phyloP scores from a whole-genome alignment of 2,888 invertebrate species.

The Sipha maydis region DNA sequence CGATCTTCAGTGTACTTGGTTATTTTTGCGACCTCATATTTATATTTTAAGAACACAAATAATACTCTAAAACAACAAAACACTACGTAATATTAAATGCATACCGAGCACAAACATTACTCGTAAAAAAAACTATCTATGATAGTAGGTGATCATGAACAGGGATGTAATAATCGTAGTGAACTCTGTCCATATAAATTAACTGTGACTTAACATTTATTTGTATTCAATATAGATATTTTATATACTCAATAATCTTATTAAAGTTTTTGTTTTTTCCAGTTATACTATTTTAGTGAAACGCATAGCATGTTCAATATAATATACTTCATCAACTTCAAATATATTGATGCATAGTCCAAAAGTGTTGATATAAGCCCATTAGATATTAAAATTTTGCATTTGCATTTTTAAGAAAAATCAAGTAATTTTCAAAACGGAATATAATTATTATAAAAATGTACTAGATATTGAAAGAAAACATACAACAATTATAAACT shows the following conservation, averaged over 20 bases:
- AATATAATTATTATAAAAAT: background rate
- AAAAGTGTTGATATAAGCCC: background rate
- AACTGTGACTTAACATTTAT: background rate
- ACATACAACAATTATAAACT: background rate
- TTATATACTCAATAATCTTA: background rate
- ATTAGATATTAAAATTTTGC: background rate
- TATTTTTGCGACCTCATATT: background rate
- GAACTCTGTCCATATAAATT: background rate
- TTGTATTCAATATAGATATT: background rate
- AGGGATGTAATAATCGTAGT: too few species aligned
- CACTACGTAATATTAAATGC: too few species aligned
- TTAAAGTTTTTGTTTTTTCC: background rate
- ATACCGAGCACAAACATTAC: too few species aligned
- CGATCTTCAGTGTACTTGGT: background rate
- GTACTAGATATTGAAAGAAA: background rate
- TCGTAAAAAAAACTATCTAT: too few species aligned
- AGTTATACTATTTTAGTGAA: background rate
- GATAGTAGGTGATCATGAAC: too few species aligned
- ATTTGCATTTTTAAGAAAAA: background rate
- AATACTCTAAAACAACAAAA: too few species aligned
- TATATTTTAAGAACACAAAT: background rate
- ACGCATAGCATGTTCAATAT: background rate
- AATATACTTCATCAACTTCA: background rate
- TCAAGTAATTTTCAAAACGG: background rate
- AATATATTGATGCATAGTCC: background rate